Base-by-base conservation (phyloP, 2,888 invertebrate genomes). In the Fragum whitleyi region DNA sequence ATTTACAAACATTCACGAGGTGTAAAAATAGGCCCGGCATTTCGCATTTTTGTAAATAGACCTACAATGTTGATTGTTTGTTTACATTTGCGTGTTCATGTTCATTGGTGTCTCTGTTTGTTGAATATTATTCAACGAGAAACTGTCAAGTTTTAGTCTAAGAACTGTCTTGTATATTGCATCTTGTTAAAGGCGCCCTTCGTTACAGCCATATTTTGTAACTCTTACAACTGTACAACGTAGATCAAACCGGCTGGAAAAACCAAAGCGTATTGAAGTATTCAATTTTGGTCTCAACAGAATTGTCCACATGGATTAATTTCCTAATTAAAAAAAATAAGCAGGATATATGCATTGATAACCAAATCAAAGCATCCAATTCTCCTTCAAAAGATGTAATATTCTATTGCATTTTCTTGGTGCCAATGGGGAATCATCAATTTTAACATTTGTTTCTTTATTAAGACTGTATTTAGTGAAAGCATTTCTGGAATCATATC, bases 241-340 rank as follows among this genome's bases (percentile, higher is more conserved):
- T 47, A 47, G 47, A 57, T 57, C 23, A 57, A 21, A 57, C 57
- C 57, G 57, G 23, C 57, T 7, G 23, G 57, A 57, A 29, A 61
- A 32, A 32, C 11, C 61, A 61, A 32, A 61, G 19, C 61, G 61
- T 32, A 61, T 61, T n/a, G 61, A 29, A 29, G 61, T 29, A 61
- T 61, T 28, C 26, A 59, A 59, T 59, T 59, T 59, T n/a, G 16
- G 16, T 65, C 26, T 65, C 42, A n/a, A 42, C 42, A 42, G 39
- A 65, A 42, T 9, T 19, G 26, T 42, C 23, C 65, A 21, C 21
- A 21, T 14, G 36, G 42, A 65, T 39, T 65, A 42, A 39, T 65
- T 65, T 36, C 14, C 26, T 65, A 65, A 65, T 65, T 65, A 65
- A 65, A 65, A n/a, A 36, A 39, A 21, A n/a, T 32, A 42, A 65